A percentile compares a stretch with the other conserved stretches of the same genome.
Evolutionary conservation across 2,113 vertebrate genomes (phyloP).

Genomic region (Psephotus haematonotus): DNA sequence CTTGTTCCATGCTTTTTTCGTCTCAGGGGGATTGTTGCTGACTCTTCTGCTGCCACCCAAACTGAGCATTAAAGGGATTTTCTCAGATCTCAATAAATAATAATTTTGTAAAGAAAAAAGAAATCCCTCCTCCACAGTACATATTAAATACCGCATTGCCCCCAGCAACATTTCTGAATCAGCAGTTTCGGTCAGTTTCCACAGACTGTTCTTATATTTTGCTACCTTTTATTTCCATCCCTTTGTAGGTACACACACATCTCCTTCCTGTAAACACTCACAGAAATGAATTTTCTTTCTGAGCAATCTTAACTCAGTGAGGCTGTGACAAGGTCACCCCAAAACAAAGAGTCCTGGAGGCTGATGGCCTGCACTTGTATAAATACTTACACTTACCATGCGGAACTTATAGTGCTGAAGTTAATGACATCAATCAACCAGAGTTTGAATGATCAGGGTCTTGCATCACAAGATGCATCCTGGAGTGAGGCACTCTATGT

Average conservation of each 20-base stretch:
- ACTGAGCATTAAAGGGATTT: neutral
- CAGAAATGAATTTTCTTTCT: neutral
- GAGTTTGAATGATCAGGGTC: neutral
- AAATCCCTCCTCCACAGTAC: neutral
- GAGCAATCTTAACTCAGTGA: neutral
- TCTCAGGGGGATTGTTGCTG: neutral
- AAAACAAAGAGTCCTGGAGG: neutral
- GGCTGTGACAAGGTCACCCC: neutral
- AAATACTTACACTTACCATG: neutral
- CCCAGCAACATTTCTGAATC: neutral
- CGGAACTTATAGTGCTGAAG: neutral
- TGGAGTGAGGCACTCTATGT: neutral
- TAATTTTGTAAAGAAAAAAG: neutral
- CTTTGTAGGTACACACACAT: neutral
- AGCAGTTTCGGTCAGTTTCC: neutral
- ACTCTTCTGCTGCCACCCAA: neutral
- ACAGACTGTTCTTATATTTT: neutral
- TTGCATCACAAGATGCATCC: neutral
- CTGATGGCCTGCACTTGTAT: neutral
- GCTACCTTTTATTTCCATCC: neutral
- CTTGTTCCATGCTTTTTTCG: fast-evolving
- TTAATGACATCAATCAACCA: neutral
- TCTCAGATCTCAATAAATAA: neutral
- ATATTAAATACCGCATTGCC: neutral
- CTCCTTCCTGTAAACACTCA: neutral